Evolutionary conservation across 2,113 vertebrate genomes (phyloP).

Genomic region (Cepphus grylle): DNA sequence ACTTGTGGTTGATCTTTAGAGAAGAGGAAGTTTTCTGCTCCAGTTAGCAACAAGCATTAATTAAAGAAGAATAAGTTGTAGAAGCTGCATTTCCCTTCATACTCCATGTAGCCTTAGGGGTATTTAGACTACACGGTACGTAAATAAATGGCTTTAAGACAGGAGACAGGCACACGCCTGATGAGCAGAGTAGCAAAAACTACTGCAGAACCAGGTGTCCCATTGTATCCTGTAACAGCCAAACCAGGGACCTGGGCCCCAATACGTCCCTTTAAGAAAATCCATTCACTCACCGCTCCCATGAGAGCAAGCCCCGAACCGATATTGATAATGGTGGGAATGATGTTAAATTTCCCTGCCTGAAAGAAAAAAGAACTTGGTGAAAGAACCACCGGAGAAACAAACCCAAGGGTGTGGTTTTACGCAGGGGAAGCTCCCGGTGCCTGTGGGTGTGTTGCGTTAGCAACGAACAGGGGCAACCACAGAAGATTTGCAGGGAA

Average conservation of each 20-base stretch:
- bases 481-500: background rate
- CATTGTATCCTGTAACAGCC: background rate
- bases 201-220: background rate
- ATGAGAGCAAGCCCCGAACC: slow-evolving; percentile 90
- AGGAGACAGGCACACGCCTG: background rate
- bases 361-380: slow-evolving; percentile 49
- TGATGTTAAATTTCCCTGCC: slow-evolving; percentile 94
- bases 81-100: background rate
- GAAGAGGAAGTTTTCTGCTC: background rate
- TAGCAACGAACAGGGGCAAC: background rate
- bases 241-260: background rate
- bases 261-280: background rate
- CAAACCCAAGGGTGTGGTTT: background rate
- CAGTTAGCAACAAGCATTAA: background rate
- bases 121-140: background rate
- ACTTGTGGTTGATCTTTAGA: background rate
- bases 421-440: background rate
- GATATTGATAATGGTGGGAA: slow-evolving; percentile 91
- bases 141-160: background rate
- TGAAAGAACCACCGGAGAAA: background rate
- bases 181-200: background rate
- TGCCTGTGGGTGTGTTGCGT: background rate
- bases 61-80: background rate
- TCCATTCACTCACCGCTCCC: slow-evolving; percentile 84
- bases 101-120: background rate